Percentiles rank a stretch among this genome's conserved stretches.
These are phyloP conservation scores for Mesocricetus auratus DNA, from an alignment of 2,113 vertebrate species.

Conservation along the genomic window DNA sequence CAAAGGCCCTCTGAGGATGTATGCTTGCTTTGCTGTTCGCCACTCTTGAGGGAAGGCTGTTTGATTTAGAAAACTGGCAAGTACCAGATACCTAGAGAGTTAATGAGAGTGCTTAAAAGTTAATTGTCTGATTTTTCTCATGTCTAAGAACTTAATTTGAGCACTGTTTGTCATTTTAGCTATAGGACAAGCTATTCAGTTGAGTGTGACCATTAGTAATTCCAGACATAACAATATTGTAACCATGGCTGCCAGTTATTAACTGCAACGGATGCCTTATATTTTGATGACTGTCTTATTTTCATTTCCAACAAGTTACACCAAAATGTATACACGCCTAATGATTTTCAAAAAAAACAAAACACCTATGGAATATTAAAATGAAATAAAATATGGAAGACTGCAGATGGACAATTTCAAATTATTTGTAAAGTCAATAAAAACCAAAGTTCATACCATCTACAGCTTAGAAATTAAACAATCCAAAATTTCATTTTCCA, in stretches of 20 bases:
- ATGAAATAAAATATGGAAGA: slow-evolving; percentile 1
- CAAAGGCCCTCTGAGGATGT: background rate
- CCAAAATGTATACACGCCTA: slow-evolving; percentile 44
- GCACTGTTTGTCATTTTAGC: background rate
- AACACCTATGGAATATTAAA: background rate
- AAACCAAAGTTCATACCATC: background rate
- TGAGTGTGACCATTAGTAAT: background rate
- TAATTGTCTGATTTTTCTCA: slow-evolving; percentile 16
- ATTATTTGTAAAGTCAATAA: slow-evolving; percentile 33
- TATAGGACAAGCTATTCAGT: background rate
- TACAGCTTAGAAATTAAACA: slow-evolving; percentile 63
- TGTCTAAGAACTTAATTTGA: background rate
- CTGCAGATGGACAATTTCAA: background rate
- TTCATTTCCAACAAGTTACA: slow-evolving; percentile 55
- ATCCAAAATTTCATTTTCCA: slow-evolving; percentile 69
- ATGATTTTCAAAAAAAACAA: background rate
- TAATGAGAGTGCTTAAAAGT: slow-evolving; percentile 11
- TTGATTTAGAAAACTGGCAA: slow-evolving; percentile 28
- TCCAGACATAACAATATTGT: slow-evolving; percentile 57
- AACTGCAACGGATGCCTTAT: slow-evolving; percentile 1
- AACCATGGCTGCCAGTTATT: slow-evolving; percentile 38
- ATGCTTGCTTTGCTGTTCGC: background rate
- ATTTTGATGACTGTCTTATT: slow-evolving; percentile 60
- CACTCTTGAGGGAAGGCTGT: background rate
- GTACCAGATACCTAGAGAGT: background rate